Evolutionary conservation across 2,888 invertebrate species (phyloP).

Genomic region (Agrochola litura): DNA sequence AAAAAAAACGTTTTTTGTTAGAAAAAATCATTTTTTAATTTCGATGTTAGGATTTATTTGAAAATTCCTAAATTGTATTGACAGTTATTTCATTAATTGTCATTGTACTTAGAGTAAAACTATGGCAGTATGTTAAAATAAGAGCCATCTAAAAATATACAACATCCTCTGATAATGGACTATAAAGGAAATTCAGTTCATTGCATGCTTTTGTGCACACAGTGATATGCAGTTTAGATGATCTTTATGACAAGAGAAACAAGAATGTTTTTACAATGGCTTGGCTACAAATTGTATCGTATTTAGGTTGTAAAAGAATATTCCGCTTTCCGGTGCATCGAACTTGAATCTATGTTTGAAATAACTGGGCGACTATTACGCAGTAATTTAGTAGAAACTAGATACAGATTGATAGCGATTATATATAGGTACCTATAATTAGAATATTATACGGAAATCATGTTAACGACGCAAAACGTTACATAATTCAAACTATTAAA

Average conservation of each 20-base stretch:
- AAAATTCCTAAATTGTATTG: neutral
- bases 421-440: constrained; percentile 25
- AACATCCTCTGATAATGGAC: constrained; percentile 71
- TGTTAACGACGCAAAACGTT: constrained; percentile 10
- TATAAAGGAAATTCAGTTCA: constrained; percentile 76
- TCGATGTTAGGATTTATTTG: neutral
- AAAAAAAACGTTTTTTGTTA: too few relatives aligned
- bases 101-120: too few relatives aligned
- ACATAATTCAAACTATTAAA: neutral
- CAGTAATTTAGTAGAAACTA: constrained; percentile 28
- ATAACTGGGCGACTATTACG: constrained; percentile 48
- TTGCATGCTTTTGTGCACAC: constrained; percentile 67
- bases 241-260: constrained; percentile 18
- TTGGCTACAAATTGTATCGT: neutral
- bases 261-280: constrained; percentile 30
- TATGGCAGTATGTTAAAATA: constrained; percentile 38
- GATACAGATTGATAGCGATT: constrained; percentile 13
- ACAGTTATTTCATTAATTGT: neutral
- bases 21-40: too few relatives aligned
- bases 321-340: constrained; percentile 63
- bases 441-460: constrained; percentile 26
- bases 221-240: constrained; percentile 19
- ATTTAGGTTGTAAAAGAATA: constrained; percentile 62
- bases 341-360: constrained; percentile 48
- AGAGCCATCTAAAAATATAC: constrained; percentile 64